Evolutionary conservation across 2,797 vertebrate genomes (phyloP), one percentile per base, ranked within the genome.

Genomic region (Aulostomus chinensis): DNA sequence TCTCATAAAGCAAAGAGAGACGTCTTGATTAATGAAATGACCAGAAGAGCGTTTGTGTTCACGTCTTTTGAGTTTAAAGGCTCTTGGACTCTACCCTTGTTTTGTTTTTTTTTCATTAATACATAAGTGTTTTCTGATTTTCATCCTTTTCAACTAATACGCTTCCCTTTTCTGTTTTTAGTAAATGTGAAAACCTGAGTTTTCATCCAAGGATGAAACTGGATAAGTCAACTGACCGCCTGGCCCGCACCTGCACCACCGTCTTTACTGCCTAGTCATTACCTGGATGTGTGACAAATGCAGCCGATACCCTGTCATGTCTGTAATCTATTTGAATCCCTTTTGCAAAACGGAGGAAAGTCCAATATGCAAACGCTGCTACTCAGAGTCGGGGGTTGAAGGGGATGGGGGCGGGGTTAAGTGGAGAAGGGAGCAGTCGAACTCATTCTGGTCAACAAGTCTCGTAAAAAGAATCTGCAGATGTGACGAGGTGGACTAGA

Each of bases 161-260:
- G 9, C 70, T 77, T 80, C 77, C 72, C 82, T 73, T 62, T 85
- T 17, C 77, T 79, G 85, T 83, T 85, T 76, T 87, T 78, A 91
- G 89, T 92, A 55, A 91, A 90, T 81, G 86, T 91, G 78, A 92
- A 88, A 86, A 88, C 86, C 85, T 92, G 88, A 91, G 78, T 70
- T 78, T n/a, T 84, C 77, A 75, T 83, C 75, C 76, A 58, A 50
- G 58, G 67, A 65, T 76, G 75, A 87, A 84, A 81, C 79, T 11
- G 77, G 78, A 81, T 78, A 58, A 65, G 72, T 28, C 59, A 60
- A 42, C 73, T 50, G 80, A 85, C 47, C 69, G 11, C 51, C 76
- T 51, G 80, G 75, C 81, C 79, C 37, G 8, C 73, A 77, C 79
- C 83, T 76, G 77, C 76, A 78, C 79, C 73, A 51, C 65, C 73